phyloP scores from a whole-genome alignment of 2,797 vertebrate species.

The Argyrosomus regius region DNA sequence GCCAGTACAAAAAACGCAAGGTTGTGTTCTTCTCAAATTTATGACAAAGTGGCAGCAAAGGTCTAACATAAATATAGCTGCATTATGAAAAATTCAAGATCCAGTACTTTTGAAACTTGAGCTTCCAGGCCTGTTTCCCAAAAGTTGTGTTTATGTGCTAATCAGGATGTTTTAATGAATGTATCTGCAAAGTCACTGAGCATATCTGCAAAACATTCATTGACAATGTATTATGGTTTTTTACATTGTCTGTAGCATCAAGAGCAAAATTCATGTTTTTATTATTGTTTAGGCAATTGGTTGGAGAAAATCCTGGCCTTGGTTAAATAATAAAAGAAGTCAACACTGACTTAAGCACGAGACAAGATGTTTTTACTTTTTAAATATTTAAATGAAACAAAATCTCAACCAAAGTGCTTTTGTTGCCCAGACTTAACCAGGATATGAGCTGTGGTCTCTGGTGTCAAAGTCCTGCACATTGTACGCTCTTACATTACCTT shows the following conservation, averaged over 20 bases:
- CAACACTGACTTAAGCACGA: not conserved
- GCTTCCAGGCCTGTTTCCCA: no score
- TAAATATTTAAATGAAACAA: constrained; percentile 1
- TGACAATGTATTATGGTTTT: not conserved
- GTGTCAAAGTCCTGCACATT: not conserved
- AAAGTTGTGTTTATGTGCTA: not conserved
- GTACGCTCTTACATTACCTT: not conserved
- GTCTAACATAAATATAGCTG: not conserved
- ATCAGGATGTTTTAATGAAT: not conserved
- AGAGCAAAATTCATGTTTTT: not conserved
- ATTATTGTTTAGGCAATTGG: not conserved
- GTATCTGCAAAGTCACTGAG: not conserved
- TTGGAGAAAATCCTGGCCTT: not conserved
- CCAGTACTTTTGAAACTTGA: not conserved
- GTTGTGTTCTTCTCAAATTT: not conserved
- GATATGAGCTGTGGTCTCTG: not conserved
- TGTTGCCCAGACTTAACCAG: not conserved
- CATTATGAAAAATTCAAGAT: not conserved
- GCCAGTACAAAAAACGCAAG: not conserved
- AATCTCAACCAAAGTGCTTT: not conserved
- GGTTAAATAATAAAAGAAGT: not conserved
- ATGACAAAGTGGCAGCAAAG: not conserved
- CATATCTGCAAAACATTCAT: not conserved
- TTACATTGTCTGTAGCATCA: not conserved
- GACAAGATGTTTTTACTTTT: not conserved